Base-by-base conservation (phyloP, 2,797 vertebrate genomes). In the Tenualosa ilisha region DNA sequence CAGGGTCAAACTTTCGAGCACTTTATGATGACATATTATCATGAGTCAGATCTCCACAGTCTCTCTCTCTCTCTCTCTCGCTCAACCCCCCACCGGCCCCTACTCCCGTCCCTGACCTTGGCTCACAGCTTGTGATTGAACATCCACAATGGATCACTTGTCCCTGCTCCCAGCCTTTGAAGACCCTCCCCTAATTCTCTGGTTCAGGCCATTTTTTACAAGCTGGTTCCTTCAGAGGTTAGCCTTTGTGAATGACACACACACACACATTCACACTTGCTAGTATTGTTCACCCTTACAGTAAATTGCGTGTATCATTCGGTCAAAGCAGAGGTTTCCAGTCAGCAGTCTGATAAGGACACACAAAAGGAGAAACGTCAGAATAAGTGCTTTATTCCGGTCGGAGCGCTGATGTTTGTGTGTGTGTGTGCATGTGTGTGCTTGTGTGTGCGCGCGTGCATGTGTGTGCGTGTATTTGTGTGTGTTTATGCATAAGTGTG, bases 11-110 rank as follows among this genome's bases (percentile, higher is more conserved):
- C 49, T 79, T 31, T 53, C 49, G 53, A 46, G 65, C 24, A 15
- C 75, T 84, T 79, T 75, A 54, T 54, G 83, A 75, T 75, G 40
- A 81, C 85, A 81, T 83, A 75, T 81, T 83, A 81, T 83, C 85
- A 68, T 68, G 61, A 51, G 40, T 84, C 43, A 46, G 50, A 31
- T 65, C 65, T 26, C 53, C 68, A 81, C 72, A 56, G 54, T 9
- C 1, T 9, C 22, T 63, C 17, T 24, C 59, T 20, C 59, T 8
- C 59, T 63, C 22, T 63, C 59, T 8, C 59, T 63, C 22, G 24
- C 59, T 63, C 59, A 59, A 17, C 17, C 59, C 20, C 20, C 20
- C 22, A 7, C 59, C 20, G 1, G 56, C 59, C 20, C n/a, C 22
- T 26, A 26, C 37, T 49, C 50, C 68, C 83, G 83, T 8, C 22